Evolutionary conservation across 2,797 vertebrate genomes (phyloP).

Genomic region (Cuculus canorus): DNA sequence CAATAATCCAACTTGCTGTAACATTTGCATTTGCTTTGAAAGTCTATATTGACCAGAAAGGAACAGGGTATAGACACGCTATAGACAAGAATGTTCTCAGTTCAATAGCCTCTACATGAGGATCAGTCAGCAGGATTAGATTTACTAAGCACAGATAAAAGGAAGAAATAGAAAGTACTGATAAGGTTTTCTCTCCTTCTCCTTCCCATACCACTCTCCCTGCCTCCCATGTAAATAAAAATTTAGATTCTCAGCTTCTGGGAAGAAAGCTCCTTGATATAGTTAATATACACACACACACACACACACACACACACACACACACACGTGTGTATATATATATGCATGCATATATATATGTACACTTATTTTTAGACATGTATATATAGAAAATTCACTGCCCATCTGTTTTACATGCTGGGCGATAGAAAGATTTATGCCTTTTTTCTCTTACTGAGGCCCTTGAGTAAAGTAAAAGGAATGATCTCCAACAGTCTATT

Average conservation of each 20-base stretch:
- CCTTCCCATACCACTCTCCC: background rate
- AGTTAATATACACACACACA: too few relatives aligned
- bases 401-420: background rate
- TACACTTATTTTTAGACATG: too few relatives aligned
- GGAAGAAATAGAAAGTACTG: background rate
- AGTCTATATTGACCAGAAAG: background rate
- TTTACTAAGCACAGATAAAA: constrained; percentile 18
- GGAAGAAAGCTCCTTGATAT: background rate
- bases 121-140: background rate
- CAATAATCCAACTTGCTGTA: background rate
- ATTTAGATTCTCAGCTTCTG: background rate
- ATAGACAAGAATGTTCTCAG: background rate
- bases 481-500: background rate
- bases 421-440: background rate
- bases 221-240: background rate
- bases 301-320: too few relatives aligned
- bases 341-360: too few relatives aligned
- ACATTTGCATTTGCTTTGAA: background rate
- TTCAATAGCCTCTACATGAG: background rate
- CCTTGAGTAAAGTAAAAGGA: background rate
- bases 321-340: too few relatives aligned
- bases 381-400: background rate
- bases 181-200: background rate
- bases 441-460: background rate
- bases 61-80: background rate